Evolutionary conservation across 2,797 vertebrate genomes (phyloP), one percentile per base, ranked within the genome.

Genomic region (Myotis myotis): DNA sequence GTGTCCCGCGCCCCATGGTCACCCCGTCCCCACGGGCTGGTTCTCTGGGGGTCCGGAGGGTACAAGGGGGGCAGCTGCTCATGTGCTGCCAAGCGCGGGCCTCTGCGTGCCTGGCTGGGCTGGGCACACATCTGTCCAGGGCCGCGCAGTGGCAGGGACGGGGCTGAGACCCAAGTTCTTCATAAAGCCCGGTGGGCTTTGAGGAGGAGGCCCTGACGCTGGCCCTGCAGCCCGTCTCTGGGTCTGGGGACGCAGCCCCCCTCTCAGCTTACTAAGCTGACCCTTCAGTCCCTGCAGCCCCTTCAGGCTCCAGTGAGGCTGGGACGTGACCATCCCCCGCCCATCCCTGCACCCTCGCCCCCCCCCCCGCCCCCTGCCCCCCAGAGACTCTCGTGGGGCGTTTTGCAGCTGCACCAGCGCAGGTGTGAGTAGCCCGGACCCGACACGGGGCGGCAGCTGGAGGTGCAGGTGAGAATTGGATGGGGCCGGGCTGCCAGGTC

Each of bases 61-160:
- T 53, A 13, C 10, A 25, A 25, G 10, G 3, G 0, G 81, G n/a
- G 1, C n/a, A 2, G 38, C 12, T 8, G 11, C 19, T 57, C 7
- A 0, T 1, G 1, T 5, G n/a, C 41, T 10, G 3, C 22, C 4
- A 0, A 0, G 20, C 11, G 30, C 8, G 36, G 36, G 1, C 28
- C 17, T 28, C 33, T 64, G 75, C 17, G 2, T 47, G 44, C 9
- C 38, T 44, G 84, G 23, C 33, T 16, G 75, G 33, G 33, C 66
- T 12, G 68, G 36, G 0, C 23, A 3, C 47, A 15, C 30, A 0
- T 2, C 3, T 5, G 19, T 74, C 55, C 23, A 3, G 64, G 72
- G 66, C 53, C 0, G 0, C 6, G 1, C 1, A 1, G 38, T 0
- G 4, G 13, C 0, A 1, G 23, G 23, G 23, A 10, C 20, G 13